Percentiles rank a stretch among this genome's conserved stretches.
These are phyloP conservation scores for Drosophila neonasuta DNA, from an alignment of 2,888 invertebrate species.

Conservation along the genomic window DNA sequence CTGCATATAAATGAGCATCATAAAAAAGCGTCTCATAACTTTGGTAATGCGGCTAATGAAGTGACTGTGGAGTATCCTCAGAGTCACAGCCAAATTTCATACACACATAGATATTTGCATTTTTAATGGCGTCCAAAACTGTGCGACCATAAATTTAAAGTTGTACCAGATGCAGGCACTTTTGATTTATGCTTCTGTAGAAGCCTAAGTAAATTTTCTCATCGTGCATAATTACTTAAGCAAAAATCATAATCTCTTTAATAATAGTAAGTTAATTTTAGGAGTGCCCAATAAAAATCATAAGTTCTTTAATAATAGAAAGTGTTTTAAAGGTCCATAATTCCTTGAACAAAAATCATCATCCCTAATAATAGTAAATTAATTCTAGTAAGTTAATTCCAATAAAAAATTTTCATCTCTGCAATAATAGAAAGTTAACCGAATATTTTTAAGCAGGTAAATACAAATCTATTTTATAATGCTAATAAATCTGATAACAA, in stretches of 20 bases:
- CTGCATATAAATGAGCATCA: constrained; percentile 56
- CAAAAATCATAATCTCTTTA: background rate
- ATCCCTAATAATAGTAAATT: too few species aligned
- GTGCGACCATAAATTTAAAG: constrained; percentile 46
- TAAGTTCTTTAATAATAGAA: too few species aligned
- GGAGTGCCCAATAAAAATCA: too few species aligned
- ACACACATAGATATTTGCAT: constrained; percentile 52
- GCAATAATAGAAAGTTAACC: too few species aligned
- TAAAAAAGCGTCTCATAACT: constrained; percentile 45
- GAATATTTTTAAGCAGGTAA: too few species aligned
- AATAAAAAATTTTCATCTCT: too few species aligned
- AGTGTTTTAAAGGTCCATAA: too few species aligned
- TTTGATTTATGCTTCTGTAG: constrained; percentile 12
- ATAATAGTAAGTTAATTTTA: background rate
- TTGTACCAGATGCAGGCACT: constrained; percentile 6
- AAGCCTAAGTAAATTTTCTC: constrained; percentile 2
- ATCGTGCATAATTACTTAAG: constrained; percentile 2
- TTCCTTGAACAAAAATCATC: too few species aligned
- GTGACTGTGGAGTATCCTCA: constrained; percentile 33
- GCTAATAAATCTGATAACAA: too few species aligned
- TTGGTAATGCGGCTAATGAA: constrained; percentile 59
- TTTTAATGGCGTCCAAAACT: constrained; percentile 54
- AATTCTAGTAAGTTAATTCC: too few species aligned
- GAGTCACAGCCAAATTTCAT: constrained; percentile 24
- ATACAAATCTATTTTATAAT: too few species aligned